Evolutionary conservation across 2,113 vertebrate genomes (phyloP), one percentile per base, ranked within the genome.

Genomic region (Vidua chalybeata): DNA sequence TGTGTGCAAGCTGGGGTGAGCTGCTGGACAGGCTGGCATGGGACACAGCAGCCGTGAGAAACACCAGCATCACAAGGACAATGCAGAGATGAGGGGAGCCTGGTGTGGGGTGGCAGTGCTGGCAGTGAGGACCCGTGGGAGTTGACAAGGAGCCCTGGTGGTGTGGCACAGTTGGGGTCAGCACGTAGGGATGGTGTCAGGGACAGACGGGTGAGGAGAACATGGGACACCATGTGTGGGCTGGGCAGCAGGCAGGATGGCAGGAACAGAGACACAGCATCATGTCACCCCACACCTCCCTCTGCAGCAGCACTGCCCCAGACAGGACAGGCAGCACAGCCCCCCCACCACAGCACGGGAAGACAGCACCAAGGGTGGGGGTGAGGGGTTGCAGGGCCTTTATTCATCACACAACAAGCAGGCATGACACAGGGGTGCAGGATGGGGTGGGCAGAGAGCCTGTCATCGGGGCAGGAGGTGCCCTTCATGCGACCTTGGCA

Each of bases 321-420:
- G 37, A 45, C 43, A 85, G 66, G 52, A 74, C 52, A 67, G 56
- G 37, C 64, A 79, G 41, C 35, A n/a, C 0, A 0, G 20, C 27
- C 11, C 11, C 35, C 28, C 58, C 35, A 9, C 30, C 1, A 5
- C 84, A 77, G 84, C 81, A 56, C 0, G 0, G 64, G 59, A 82
- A 78, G 63, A 84, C 43, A 91, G 85, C 55, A 80, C 81, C 7
- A 4, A 77, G 78, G 84, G 75, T 2, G 4, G 9, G 51, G 64
- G 31, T 49, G 54, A 90, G 31, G 81, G 84, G 43, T 85, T 56
- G 73, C 59, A 87, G 81, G 56, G 74, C 54, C 39, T 93, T 95
- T 95, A 92, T 95, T 92, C 81, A 95, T 87, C 73, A 90, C 86
- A 87, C 24, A 10, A 93, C 71, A 84, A 89, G 79, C 89, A 94